These are phyloP conservation scores for Athene noctua DNA, from an alignment of 2,113 vertebrate species.

Conservation along the genomic window DNA sequence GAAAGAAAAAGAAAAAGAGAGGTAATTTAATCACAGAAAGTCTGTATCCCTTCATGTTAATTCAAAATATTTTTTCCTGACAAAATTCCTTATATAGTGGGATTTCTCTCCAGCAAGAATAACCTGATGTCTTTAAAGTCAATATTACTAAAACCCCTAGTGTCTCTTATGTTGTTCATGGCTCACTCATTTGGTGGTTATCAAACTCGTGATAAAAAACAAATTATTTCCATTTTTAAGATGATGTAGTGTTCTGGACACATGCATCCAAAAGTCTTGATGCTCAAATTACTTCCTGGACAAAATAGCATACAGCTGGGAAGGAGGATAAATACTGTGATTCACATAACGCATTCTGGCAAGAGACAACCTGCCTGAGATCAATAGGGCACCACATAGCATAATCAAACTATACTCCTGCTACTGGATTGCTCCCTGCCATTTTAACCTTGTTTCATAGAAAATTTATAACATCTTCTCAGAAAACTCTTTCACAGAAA, in stretches of 20 bases:
- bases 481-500: background rate
- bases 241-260: background rate
- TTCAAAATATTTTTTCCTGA: background rate
- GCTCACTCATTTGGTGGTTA: background rate
- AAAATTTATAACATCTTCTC: background rate
- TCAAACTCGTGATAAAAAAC: background rate
- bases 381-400: background rate
- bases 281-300: background rate
- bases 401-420: background rate
- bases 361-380: background rate
- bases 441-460: background rate
- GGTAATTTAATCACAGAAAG: background rate
- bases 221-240: background rate
- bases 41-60: background rate
- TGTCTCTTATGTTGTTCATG: background rate
- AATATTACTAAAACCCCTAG: background rate
- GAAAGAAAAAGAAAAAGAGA: accelerated
- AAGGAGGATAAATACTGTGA: background rate
- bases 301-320: background rate
- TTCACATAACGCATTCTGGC: background rate
- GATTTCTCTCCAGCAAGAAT: background rate
- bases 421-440: background rate
- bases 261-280: background rate
- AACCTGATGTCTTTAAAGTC: background rate
- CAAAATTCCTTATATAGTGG: background rate